Evolutionary conservation across 2,113 vertebrate species (phyloP).

Genomic region (Aptenodytes forsteri): DNA sequence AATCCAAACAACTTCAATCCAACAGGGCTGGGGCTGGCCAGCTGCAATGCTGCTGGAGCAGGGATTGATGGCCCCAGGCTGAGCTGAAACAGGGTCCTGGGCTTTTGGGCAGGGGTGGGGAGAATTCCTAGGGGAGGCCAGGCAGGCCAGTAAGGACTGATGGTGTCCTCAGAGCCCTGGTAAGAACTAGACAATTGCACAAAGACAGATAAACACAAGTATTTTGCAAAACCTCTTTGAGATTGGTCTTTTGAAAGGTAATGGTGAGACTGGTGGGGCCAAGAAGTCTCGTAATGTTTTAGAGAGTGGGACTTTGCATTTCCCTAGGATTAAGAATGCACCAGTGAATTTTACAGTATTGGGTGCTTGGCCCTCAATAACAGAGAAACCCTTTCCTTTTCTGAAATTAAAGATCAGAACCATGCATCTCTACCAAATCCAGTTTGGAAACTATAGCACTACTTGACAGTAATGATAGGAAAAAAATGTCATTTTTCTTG

Average conservation of each 20-base stretch:
- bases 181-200: not conserved
- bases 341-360: not conserved
- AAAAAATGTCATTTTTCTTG: slow-evolving; percentile 28
- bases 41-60: not conserved
- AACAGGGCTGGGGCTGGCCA: not conserved
- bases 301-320: not conserved
- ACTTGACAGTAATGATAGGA: not conserved
- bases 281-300: not conserved
- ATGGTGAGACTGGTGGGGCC: not conserved
- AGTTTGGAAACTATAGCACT: slow-evolving; percentile 12
- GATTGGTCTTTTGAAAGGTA: not conserved
- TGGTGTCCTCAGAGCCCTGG: not conserved
- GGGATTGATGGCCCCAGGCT: not conserved
- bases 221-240: not conserved
- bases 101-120: not conserved
- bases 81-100: not conserved
- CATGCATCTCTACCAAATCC: not conserved
- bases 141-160: not conserved
- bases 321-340: not conserved
- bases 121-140: not conserved
- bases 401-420: slow-evolving; percentile 9
- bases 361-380: not conserved
- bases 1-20: not conserved
- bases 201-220: not conserved
- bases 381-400: not conserved